These are phyloP conservation scores for Ceyx melanurus DNA, from an alignment of 2,113 vertebrate genomes.

Conservation along the genomic window DNA sequence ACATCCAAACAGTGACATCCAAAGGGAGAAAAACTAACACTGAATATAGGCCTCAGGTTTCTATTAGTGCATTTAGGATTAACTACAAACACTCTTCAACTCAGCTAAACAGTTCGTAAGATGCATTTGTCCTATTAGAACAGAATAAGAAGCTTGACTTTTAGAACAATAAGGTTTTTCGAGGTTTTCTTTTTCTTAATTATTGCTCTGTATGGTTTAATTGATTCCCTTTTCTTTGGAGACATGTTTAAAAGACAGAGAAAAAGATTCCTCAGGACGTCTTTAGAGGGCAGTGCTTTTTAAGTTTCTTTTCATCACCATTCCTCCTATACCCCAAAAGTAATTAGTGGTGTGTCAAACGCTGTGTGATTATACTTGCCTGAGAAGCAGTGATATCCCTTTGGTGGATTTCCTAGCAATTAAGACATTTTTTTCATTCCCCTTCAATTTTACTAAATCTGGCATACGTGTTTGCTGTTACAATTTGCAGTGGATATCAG, in stretches of 20 bases:
- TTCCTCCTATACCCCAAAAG: background rate
- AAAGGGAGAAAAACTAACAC: conserved; percentile 68
- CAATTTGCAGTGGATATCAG: background rate
- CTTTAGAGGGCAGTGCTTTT: background rate
- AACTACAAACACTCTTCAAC: conserved; percentile 68
- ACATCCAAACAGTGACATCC: conserved; percentile 60
- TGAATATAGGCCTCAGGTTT: conserved; percentile 56
- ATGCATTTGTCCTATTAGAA: conserved; percentile 55
- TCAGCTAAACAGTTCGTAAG: conserved; percentile 68
- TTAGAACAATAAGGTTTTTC: background rate
- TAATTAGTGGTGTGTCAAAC: background rate
- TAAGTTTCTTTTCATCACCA: background rate
- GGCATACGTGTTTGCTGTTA: background rate
- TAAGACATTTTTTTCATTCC: background rate
- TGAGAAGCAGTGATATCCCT: background rate
- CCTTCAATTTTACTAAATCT: background rate
- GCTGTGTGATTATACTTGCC: background rate
- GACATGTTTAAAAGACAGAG: background rate
- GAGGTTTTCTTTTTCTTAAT: background rate
- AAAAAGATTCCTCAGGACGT: background rate
- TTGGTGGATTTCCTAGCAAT: background rate
- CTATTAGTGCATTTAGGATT: conserved; percentile 70
- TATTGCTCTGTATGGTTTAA: background rate
- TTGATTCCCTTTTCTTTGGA: background rate
- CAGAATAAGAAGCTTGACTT: conserved; percentile 37